Percentiles rank a stretch among this genome's conserved stretches.
Conservation (phyloP, 2,113 vertebrate species). For the Gopherus flavomarginatus region DNA sequence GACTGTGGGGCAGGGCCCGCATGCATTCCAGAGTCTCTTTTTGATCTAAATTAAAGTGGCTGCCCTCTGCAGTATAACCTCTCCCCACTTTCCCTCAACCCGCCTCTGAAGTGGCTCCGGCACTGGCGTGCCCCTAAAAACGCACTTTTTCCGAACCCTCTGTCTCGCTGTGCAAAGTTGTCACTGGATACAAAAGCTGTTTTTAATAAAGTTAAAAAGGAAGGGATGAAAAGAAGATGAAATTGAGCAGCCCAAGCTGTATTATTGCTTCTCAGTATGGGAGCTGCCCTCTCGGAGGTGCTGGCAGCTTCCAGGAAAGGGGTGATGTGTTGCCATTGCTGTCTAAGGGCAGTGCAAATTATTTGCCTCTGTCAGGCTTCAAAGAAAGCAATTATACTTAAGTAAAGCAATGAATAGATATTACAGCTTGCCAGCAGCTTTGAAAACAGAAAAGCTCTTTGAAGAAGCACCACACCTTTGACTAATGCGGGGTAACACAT, state of each 20-base stretch:
- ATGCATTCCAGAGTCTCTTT: not conserved
- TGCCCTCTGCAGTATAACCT: not conserved
- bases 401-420: constrained; percentile 76
- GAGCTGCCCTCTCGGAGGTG: constrained; percentile 7
- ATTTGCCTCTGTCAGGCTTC: constrained; percentile 77
- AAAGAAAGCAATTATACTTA: constrained; percentile 81
- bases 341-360: constrained; percentile 77
- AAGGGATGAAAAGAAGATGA: constrained; percentile 68
- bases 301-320: not conserved
- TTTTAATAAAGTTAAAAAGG: constrained; percentile 83
- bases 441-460: constrained; percentile 78
- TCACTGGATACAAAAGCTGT: not conserved
- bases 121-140: not conserved
- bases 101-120: not conserved
- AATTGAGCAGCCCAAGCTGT: not conserved
- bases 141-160: not conserved
- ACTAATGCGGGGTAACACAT: constrained; percentile 77
- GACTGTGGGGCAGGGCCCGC: not conserved
- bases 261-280: not conserved
- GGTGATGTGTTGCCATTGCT: not conserved
- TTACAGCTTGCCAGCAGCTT: constrained; percentile 65
- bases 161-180: not conserved
- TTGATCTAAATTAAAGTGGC: not conserved
- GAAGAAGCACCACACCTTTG: constrained; percentile 80
- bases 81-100: not conserved